Evolutionary conservation across 1,140 invertebrate species (phyloP), one percentile per base, ranked within the genome.

Genomic region (Acromyrmex echinatior): DNA sequence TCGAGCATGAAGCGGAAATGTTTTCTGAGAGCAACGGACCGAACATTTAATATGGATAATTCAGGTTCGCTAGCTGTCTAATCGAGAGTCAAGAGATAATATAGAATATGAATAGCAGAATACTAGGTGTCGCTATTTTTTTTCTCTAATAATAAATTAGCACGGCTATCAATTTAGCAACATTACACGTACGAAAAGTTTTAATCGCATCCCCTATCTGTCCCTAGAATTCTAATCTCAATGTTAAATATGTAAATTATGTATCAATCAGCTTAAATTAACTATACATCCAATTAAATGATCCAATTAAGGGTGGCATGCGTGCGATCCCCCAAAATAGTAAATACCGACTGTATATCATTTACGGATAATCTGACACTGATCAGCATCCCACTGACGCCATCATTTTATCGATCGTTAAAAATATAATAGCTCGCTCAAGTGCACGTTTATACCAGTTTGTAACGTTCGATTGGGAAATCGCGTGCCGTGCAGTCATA

Each of bases 361-460:
- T 87, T 84, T 89, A 62, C 62, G 65, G 78, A 51, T 80, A 81
- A 90, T 90, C 80, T 62, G 78, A 49, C 35, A 56, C 82, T 62
- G 53, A 74, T 45, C 56, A 81, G 18, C 35, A 45, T 81, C 16
- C 39, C 21, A 81, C 71, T 90, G 86, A 90, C 89, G 88, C 45
- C 78, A 63, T 77, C 89, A 77, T 87, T 90, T 82, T 86, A 74
- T 84, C 88, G 84, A 86, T 56, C 21, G 65, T 62, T 76, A 56
- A 90, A 85, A 90, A 89, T 90, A 84, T 90, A 90, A 90, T 90
- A 90, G 89, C 45, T n/a, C 28, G 49, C 62, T 87, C 76, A 66
- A 66, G 62, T 31, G 86, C 60, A 79, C 68, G 58, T 51, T 79
- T 71, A 74, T 87, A 78, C 21, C 4, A 21, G 18, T 62, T 51